Evolutionary conservation across 2,888 invertebrate genomes (phyloP).

Genomic region (Amblyteles armatorius): DNA sequence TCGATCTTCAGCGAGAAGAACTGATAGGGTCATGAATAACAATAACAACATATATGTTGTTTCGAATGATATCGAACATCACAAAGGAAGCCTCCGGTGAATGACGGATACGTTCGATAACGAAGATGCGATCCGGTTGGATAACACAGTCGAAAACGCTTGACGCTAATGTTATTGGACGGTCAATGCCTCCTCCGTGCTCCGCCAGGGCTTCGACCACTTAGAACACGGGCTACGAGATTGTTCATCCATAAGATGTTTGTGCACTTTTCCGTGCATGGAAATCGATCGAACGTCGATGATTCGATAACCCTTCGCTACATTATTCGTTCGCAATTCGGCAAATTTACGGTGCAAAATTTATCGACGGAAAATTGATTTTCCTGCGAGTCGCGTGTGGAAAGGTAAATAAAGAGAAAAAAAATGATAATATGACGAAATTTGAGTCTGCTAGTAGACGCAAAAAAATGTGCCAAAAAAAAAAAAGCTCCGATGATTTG

Average conservation of each 20-base stretch:
- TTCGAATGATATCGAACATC: not conserved
- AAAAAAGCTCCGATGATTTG: not conserved
- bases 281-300: not conserved
- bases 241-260: not conserved
- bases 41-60: not conserved
- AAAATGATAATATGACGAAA: not conserved
- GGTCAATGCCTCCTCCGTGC: constrained; percentile 38
- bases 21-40: not conserved
- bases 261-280: not conserved
- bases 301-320: too few species aligned
- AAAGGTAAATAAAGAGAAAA: not conserved
- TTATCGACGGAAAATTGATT: not conserved
- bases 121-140: constrained; percentile 16
- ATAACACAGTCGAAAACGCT: not conserved
- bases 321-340: too few species aligned
- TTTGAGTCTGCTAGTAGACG: not conserved
- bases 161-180: constrained; percentile 25
- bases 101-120: constrained; percentile 7
- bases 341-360: not conserved
- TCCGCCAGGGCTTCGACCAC: constrained; percentile 8
- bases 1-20: not conserved
- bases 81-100: constrained; percentile 1
- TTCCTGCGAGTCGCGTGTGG: not conserved
- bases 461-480: too few species aligned
- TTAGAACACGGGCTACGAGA: not conserved